Evolutionary conservation across 2,113 vertebrate genomes (phyloP).

Genomic region (Xenopus laevis): DNA sequence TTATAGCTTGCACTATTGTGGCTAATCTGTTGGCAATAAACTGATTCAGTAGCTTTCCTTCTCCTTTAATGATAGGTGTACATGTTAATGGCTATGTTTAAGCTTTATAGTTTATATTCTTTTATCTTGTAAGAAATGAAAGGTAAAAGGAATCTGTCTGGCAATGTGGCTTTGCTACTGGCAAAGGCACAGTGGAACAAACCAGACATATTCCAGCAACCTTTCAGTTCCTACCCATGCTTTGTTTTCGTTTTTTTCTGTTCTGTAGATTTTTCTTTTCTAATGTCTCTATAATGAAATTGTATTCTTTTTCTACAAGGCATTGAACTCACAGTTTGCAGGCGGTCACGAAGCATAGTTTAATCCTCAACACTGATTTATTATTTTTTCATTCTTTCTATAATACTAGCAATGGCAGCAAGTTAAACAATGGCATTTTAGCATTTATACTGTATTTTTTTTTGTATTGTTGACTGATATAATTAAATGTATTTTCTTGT

Average conservation of each 20-base stretch:
- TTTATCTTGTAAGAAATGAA: constrained; percentile 76
- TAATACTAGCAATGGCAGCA: constrained; percentile 96
- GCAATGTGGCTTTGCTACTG: constrained; percentile 79
- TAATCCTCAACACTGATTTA: constrained; percentile 72
- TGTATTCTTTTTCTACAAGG: constrained; percentile 62
- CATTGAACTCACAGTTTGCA: constrained; percentile 58
- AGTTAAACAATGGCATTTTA: constrained; percentile 66
- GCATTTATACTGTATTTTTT: constrained; percentile 62
- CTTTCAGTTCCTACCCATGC: constrained; percentile 83
- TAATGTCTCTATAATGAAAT: constrained; percentile 70
- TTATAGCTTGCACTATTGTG: no score
- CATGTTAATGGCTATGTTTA: constrained; percentile 83
- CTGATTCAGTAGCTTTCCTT: no score
- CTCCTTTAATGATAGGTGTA: constrained; percentile 68
- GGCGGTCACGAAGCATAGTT: constrained; percentile 84
- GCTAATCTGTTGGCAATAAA: no score
- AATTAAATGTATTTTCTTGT: constrained; percentile 78
- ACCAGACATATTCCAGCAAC: constrained; percentile 84
- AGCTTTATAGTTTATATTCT: background rate
- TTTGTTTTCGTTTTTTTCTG: constrained; percentile 55
- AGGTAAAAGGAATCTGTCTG: constrained; percentile 85
- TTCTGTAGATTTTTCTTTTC: constrained; percentile 62
- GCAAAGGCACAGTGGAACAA: constrained; percentile 56
- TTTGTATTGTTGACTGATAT: no score
- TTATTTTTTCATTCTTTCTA: constrained; percentile 68